Conservation (phyloP, 2,797 vertebrate genomes). For the Sebastes alutus region DNA sequence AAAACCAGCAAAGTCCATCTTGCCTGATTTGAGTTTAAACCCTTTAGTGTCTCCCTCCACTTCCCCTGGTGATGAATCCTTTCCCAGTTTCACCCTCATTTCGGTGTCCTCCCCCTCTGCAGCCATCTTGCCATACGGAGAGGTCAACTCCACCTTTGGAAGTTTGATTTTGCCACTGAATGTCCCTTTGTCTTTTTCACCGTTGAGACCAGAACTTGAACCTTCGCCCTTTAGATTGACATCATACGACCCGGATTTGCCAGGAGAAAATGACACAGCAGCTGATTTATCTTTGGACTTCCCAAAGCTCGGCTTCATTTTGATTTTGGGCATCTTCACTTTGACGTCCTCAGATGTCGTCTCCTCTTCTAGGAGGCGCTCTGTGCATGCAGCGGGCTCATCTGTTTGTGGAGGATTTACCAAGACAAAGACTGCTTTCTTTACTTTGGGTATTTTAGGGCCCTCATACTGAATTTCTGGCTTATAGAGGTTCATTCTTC, state of each 20-base stretch:
- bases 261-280: slow-evolving; percentile 74
- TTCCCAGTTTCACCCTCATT: slow-evolving; percentile 48
- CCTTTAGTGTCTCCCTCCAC: slow-evolving; percentile 33
- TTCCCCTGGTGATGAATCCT: slow-evolving; percentile 45
- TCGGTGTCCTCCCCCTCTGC: slow-evolving; percentile 50
- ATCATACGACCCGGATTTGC: slow-evolving; percentile 62
- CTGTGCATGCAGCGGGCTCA: slow-evolving; percentile 29
- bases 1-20: slow-evolving; percentile 66
- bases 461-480: slow-evolving; percentile 75
- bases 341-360: slow-evolving; percentile 52
- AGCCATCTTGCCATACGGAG: slow-evolving; percentile 75
- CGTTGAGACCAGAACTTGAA: slow-evolving; percentile 58
- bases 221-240: slow-evolving; percentile 43
- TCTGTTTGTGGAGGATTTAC: slow-evolving; percentile 72
- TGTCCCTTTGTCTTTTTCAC: slow-evolving; percentile 66
- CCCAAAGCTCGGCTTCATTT: slow-evolving; percentile 76
- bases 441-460: slow-evolving; percentile 80
- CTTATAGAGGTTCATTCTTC: slow-evolving; percentile 55
- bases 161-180: slow-evolving; percentile 80
- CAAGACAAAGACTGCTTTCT: slow-evolving; percentile 81
- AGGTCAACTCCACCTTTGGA: slow-evolving; percentile 85
- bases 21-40: slow-evolving; percentile 63
- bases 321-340: slow-evolving; percentile 71
- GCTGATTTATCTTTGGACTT: slow-evolving; percentile 73
- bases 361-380: slow-evolving; percentile 32